These are phyloP conservation scores for Chionoecetes opilio DNA, from an alignment of 1,140 invertebrate genomes.

Conservation along the genomic window DNA sequence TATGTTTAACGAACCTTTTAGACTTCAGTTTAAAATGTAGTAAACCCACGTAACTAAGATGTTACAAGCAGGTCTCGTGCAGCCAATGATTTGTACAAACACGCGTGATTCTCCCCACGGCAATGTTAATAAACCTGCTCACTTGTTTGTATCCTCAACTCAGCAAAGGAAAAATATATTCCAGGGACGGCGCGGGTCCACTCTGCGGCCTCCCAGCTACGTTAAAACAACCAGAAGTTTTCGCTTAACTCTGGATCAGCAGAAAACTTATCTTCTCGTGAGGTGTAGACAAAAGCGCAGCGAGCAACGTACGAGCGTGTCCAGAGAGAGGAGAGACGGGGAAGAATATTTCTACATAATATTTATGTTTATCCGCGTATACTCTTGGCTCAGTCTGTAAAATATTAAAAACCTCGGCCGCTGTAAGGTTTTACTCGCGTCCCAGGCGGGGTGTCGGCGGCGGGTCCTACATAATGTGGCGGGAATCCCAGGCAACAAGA, in stretches of 20 bases:
- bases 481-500: not conserved
- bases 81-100: too few relatives aligned
- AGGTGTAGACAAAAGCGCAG: conserved; percentile 13
- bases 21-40: too few relatives aligned
- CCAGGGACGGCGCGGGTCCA: too few relatives aligned
- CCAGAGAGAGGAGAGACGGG: not conserved
- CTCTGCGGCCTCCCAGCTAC: too few relatives aligned
- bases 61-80: too few relatives aligned
- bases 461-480: not conserved
- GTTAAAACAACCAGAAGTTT: not conserved
- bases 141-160: too few relatives aligned
- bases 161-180: too few relatives aligned
- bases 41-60: too few relatives aligned
- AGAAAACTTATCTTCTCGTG: not conserved
- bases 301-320: not conserved
- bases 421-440: not conserved
- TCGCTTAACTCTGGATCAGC: conserved; percentile 3
- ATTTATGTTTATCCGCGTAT: not conserved
- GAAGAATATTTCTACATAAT: not conserved
- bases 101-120: too few relatives aligned
- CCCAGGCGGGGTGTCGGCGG: not conserved
- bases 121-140: too few relatives aligned
- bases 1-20: too few relatives aligned
- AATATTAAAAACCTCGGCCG: not conserved
- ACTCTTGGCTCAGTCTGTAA: not conserved